Evolutionary conservation across 1,140 invertebrate genomes (phyloP), one percentile per base, ranked within the genome.

Genomic region (Procambarus virginalis): DNA sequence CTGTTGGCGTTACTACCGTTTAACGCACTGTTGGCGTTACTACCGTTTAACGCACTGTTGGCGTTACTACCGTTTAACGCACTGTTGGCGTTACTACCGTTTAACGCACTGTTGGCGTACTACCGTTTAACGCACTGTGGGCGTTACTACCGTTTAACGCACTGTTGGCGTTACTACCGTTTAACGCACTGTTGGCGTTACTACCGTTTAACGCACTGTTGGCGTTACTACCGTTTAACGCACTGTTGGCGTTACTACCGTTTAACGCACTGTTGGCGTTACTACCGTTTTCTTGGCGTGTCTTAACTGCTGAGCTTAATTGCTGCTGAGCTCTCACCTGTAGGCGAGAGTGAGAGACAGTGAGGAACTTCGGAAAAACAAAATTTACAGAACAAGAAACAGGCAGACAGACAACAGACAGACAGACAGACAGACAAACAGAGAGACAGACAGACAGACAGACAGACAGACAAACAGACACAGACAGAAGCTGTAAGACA

Each of bases 261-360:
- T 58, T 22, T 51, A 46, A 68, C 9, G 22, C 60, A 14, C 46
- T 45, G 58, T 58, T 20, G 34, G 12, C 10, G 60, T 58, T 5
- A 45, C 51, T 5, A 60, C 12, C 22, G 58, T 12, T 10, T n/a
- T 3, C n/a, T 34, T 10, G 58, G 58, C 9, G 12, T 34, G 34
- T 82, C 80, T 8, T 55, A 64, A 12, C 55, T 82, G n/a, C 58
- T 46, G 80, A 68, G 80, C 8, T 82, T 58, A 58, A 82, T 82
- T 8, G 80, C 80, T 64, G 80, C 80, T 9, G 80, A 82, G 8
- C 80, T 82, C 34, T 82, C 80, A 45, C 80, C 80, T 82, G 80
- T 46, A 64, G 58, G 22, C 45, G 58, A 48, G 14, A 68, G 8
- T 73, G 68, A 22, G 2, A 48, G 48, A 58, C 22, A 9, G 22